A percentile compares a stretch with the other conserved stretches of the same genome.
These are phyloP conservation scores for Rhadinocentrus ornatus DNA, from an alignment of 2,797 vertebrate species.

Conservation along the genomic window DNA sequence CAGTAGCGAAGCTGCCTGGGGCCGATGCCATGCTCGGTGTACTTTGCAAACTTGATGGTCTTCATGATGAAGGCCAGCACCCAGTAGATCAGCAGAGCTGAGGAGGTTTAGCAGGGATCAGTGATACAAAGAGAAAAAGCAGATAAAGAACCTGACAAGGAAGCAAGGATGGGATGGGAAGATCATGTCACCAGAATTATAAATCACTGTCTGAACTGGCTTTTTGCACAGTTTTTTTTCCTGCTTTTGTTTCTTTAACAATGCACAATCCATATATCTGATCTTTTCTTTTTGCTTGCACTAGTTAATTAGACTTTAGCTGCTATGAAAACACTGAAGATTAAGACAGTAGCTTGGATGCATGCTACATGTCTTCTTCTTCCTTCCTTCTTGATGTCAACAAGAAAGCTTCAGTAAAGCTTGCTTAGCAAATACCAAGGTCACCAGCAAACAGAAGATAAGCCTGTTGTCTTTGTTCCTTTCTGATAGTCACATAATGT, in stretches of 20 bases:
- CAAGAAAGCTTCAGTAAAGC: not conserved
- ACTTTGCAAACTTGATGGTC: constrained; percentile 97
- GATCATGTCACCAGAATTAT: not conserved
- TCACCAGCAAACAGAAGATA: not conserved
- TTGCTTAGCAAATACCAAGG: constrained; percentile 3
- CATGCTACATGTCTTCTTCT: not conserved
- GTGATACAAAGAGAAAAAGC: constrained; percentile 8
- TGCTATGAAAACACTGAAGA: not conserved
- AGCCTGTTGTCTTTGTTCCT: not conserved
- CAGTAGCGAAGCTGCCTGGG: constrained; percentile 94
- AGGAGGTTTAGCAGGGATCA: constrained; percentile 30
- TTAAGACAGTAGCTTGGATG: not conserved
- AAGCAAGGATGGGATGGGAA: not conserved
- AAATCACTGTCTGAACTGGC: not conserved
- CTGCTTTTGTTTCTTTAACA: not conserved
- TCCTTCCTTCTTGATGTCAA: not conserved
- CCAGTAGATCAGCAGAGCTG: constrained; percentile 97
- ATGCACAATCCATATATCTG: not conserved
- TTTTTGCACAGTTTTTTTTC: too few species aligned
- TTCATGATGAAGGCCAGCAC: constrained; percentile 94
- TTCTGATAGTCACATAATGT: not conserved
- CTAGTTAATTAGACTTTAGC: not conserved
- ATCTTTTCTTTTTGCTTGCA: not conserved
- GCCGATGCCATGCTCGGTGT: constrained; percentile 92
- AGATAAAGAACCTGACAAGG: constrained; percentile 3